Base-by-base conservation (phyloP, 37 sponge, comb jelly and placozoan species). In the Beroe forskalii region DNA sequence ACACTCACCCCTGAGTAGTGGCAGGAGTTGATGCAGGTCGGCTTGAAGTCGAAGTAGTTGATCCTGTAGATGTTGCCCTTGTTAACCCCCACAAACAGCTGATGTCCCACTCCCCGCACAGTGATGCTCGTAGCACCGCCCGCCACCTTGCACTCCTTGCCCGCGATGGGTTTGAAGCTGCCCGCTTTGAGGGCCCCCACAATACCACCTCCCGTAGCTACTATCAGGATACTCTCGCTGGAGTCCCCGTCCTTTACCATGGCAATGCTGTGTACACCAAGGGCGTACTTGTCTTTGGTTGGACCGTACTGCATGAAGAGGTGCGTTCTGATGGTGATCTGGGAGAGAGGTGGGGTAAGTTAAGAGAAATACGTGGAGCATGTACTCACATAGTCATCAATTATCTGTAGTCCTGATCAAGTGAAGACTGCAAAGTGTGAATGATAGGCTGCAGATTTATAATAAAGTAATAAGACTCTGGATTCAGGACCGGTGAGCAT, bases 121-220 rank as follows among this genome's bases (percentile, higher is more conserved):
- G 96, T 90, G 19, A 98, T 38, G 30, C 97, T 94, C 0, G 96
- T 95, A 24, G 95, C 91, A 14, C 76, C 86, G 0, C 97, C 97
- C 32, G 67, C 90, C 43, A 95, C 91, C 39, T 23, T 37, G 33
- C 75, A 72, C 38, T 72, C 75, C 39, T 72, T 72, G 4, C 25
- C 28, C 25, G 66, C 66, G 4, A 36, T 32, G 2, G 40, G 75
- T 72, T 91, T 91, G 91, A 92, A 93, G 0, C 89, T 72, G 25
- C 67, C 90, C 3, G 90, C 89, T 24, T 90, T 91, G 1, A 95
- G 24, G 14, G 89, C 92, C 2, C 91, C 94, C 17, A 98, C 94
- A n/a, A 55, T 90, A n/a, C 99, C 99, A 75, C 94, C 93, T 0
- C 99, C 99, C 9, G 96, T 93, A n/a, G 95, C 95, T 0, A 94